Base-by-base conservation (phyloP, 2,888 invertebrate species). In the Eurytoma californica region DNA sequence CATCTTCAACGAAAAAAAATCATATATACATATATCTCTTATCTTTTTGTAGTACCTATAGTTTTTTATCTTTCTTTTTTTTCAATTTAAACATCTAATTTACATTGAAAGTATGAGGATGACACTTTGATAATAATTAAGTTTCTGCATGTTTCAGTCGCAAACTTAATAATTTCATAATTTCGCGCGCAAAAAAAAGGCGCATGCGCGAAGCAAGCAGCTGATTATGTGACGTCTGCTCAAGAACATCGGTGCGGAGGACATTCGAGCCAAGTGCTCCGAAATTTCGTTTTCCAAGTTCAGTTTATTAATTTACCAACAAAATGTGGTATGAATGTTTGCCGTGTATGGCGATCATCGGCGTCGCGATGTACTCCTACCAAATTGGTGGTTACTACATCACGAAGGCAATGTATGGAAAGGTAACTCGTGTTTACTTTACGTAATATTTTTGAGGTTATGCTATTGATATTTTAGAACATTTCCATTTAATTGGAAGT, bases 251-350 rank as follows among this genome's bases (percentile, higher is more conserved):
- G 30, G 30, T 30, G n/a, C 28, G n/a, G 66, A 49, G 55, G 24
- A 1, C 39, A 9, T 39, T 7, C 39, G 66, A 61, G 67, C 30
- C 57, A 65, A 76, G 9, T 24, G 39, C 18, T 51, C 69, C 39
- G 66, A 72, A 72, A 75, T 74, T 49, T 80, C 77, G 67, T n/a
- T 58, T 30, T 24, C n/a, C 28, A 61, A 73, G 65, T 39, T 28
- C 2, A 65, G 57, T 65, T 58, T 49, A 14, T 77, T 28, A 30
- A 13, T 47, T 51, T 58, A 5, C 9, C 73, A 55, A 55, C 49
- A 82, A 80, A 80, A 88, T 88, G 88, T 88, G 88, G 88, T 86
- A 83, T 49, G 87, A 87, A 18, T 53, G 80, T 24, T 0, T 88
- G 39, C 86, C 87, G 16, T 5, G 84, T 0, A 7, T 82, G 3